Conservation (phyloP, 2,797 vertebrate genomes). For the Champsocephalus gunnari region DNA sequence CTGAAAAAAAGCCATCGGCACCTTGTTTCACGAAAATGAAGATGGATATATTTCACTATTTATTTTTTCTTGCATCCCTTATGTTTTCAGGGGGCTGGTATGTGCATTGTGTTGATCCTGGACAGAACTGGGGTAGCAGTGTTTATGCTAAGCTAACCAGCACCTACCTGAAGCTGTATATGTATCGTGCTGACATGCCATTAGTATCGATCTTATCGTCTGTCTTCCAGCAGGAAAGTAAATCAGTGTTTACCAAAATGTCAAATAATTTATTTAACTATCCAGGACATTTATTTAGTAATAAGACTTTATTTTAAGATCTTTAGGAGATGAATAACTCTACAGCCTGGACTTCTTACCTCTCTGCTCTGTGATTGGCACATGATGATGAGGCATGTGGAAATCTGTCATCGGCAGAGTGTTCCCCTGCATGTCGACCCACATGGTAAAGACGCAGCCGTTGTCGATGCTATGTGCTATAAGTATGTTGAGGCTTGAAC, state of each 20-base stretch:
- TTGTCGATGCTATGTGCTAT: slow-evolving; percentile 51
- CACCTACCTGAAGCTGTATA: neutral
- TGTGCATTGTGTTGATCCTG: neutral
- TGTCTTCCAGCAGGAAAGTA: neutral
- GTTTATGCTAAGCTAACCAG: neutral
- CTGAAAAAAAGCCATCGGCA: too few species aligned
- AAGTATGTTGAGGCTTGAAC: slow-evolving; percentile 53
- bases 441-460: slow-evolving; percentile 29
- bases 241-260: neutral
- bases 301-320: neutral
- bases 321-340: neutral
- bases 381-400: slow-evolving; percentile 10
- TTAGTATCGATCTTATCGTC: neutral
- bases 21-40: too few species aligned
- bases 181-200: neutral
- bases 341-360: neutral
- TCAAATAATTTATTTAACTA: neutral
- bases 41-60: too few species aligned
- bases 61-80: too few species aligned
- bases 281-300: neutral
- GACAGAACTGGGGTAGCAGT: neutral
- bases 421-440: slow-evolving; percentile 15
- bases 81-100: neutral
- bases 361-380: slow-evolving; percentile 16
- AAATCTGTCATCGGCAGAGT: slow-evolving; percentile 16